These are phyloP conservation scores for Pristionchus entomophagus DNA, from an alignment of 2,888 invertebrate genomes.

Conservation along the genomic window DNA sequence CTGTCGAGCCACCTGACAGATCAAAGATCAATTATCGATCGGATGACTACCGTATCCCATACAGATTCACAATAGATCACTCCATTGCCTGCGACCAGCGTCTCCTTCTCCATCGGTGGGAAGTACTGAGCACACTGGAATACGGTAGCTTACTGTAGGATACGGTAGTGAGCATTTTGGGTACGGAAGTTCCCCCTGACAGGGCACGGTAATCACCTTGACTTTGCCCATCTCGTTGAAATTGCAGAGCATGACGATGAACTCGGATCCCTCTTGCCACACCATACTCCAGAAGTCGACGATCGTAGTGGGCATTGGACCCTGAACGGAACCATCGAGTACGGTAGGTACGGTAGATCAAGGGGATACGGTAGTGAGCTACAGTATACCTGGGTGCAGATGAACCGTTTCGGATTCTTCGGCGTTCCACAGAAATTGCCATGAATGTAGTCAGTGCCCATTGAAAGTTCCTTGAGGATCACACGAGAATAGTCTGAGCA, in stretches of 20 bases:
- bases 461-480: conserved; percentile 24
- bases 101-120: conserved; percentile 31
- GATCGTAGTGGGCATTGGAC: conserved; percentile 17
- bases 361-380: no score
- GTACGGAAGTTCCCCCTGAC: no score
- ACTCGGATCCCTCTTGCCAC: conserved; percentile 33
- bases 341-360: neutral
- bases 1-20: neutral
- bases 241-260: conserved; percentile 42
- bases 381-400: conserved; percentile 28
- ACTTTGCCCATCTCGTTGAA: conserved; percentile 45
- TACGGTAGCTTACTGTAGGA: neutral
- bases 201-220: conserved; percentile 32
- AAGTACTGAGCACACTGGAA: conserved; percentile 39
- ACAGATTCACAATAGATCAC: neutral
- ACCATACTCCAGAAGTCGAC: conserved; percentile 43
- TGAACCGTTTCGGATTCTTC: conserved; percentile 41
- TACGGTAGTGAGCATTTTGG: no score
- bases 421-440: conserved; percentile 41
- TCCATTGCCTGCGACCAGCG: conserved; percentile 1
- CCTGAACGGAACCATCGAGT: neutral
- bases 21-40: conserved; percentile 27
- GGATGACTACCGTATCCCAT: neutral
- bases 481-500: conserved; percentile 36
- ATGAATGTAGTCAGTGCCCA: conserved; percentile 33